These are phyloP conservation scores for Poeciliopsis occidentalis DNA, from an alignment of 2,113 vertebrate species.

Conservation along the genomic window DNA sequence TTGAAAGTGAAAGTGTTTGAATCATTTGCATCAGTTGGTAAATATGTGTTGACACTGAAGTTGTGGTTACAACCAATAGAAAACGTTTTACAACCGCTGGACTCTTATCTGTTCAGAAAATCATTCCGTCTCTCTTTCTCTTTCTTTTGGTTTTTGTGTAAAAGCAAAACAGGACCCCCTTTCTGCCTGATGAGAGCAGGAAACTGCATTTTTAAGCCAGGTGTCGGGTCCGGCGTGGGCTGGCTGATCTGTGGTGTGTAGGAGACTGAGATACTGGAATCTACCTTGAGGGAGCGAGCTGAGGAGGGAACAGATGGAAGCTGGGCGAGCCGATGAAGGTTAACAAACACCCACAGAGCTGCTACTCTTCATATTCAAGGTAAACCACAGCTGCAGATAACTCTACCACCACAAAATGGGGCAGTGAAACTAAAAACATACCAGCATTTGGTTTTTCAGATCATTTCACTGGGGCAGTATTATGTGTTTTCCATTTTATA, in stretches of 20 bases:
- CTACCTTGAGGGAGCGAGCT: slow-evolving; percentile 55
- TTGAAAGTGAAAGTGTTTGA: background rate
- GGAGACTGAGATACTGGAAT: slow-evolving; percentile 48
- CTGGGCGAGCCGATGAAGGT: slow-evolving; percentile 43
- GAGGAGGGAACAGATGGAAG: slow-evolving; percentile 54
- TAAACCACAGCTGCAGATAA: slow-evolving; percentile 7
- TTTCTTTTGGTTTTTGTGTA: slow-evolving; percentile 38
- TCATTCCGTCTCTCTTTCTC: slow-evolving; percentile 10
- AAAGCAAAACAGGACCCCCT: slow-evolving; percentile 27
- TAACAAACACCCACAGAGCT: slow-evolving; percentile 27
- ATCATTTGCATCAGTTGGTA: background rate
- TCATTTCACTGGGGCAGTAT: background rate
- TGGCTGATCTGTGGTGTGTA: slow-evolving; percentile 49
- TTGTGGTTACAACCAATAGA: background rate
- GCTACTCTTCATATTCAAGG: slow-evolving; percentile 6
- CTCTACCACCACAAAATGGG: slow-evolving; percentile 17
- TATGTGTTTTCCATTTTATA: no score
- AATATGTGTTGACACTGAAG: background rate
- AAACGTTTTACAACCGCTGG: background rate
- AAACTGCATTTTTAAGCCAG: slow-evolving; percentile 27
- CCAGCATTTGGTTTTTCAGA: slow-evolving; percentile 51
- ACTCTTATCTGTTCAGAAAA: background rate
- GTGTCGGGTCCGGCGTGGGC: slow-evolving; percentile 25
- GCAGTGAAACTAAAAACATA: slow-evolving; percentile 33
- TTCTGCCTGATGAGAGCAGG: slow-evolving; percentile 1